Base-by-base conservation (phyloP, 2,888 invertebrate genomes). In the Pyrrhosoma nymphula region DNA sequence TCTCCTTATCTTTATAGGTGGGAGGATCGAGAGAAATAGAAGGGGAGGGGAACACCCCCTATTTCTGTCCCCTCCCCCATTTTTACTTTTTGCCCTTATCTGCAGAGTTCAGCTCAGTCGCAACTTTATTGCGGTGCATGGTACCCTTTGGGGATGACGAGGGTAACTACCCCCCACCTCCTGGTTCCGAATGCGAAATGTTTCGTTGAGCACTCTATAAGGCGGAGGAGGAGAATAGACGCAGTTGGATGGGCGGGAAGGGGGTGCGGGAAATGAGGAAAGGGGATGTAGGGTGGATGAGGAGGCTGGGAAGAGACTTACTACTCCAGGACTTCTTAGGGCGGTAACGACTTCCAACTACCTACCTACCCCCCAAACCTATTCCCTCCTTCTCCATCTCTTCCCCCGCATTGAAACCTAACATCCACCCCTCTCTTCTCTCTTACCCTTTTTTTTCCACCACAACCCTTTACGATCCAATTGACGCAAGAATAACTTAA, bases 81-180 rank as follows among this genome's bases (percentile, higher is more conserved):
- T 18, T 30, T 16, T 82, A 82, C 82, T 82, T 82, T 82, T 82
- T 82, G 82, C 82, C 82, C 82, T 82, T 82, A 82, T 82, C 82
- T 82, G 82, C 82, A 82, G 82, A 35, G 82, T 82, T 82, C 82
- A 82, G 82, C 35, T 82, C 82, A 82, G 82, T 82, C 82, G 82
- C 82, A 82, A 82, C 82, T 82, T 82, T 82, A 82, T 82, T 82
- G 82, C 82, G 82, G 82, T 82, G 82, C 82, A 82, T 14, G 12
- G 82, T 82, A 35, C 82, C 82, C 82, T 82, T 82, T 82, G 82
- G 82, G 82, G 82, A 82, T 82, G 82, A 82, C 82, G 82, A 82
- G 82, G 82, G 14, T 35, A 35, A 4, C 82, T n/a, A n/a, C 26
- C 69, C 82, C 82, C 14, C 69, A 26, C 82, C 82, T 8, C 26